Percentiles rank a stretch among this genome's conserved stretches.
Evolutionary conservation across 1,140 invertebrate species (phyloP).

Genomic region (Notospermus geniculatus): DNA sequence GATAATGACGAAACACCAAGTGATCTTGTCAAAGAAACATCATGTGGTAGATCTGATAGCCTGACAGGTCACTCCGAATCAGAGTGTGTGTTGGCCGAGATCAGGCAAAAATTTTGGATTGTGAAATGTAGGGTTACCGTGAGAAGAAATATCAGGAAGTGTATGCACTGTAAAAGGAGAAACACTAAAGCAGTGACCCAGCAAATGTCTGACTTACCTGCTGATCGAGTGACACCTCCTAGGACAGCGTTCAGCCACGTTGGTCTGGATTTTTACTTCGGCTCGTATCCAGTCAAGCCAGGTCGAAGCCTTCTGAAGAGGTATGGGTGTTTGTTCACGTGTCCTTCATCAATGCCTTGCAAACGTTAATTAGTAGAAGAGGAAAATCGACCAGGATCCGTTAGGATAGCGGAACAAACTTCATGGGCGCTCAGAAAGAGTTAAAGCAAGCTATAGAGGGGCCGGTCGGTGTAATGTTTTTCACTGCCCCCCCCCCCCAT

Average conservation of each 20-base stretch:
- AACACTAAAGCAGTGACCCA: not conserved
- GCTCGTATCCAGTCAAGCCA: slow-evolving; percentile 6
- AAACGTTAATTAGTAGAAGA: not conserved
- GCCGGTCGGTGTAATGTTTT: too few relatives aligned
- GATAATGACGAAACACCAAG: too few relatives aligned
- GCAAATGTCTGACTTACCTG: not conserved
- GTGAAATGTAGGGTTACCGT: not conserved
- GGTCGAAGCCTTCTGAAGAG: not conserved
- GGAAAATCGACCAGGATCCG: too few relatives aligned
- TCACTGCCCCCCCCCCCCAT: too few relatives aligned
- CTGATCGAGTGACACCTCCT: not conserved
- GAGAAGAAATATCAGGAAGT: not conserved
- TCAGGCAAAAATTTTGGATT: not conserved
- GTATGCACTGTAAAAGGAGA: not conserved
- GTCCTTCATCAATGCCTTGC: slow-evolving; percentile 11
- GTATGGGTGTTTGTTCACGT: slow-evolving; percentile 14
- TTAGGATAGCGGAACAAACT: too few relatives aligned
- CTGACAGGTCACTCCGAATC: not conserved
- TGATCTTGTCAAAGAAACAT: not conserved
- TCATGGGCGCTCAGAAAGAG: too few relatives aligned
- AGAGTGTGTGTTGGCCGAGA: not conserved
- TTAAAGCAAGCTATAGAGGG: too few relatives aligned
- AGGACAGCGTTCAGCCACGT: not conserved
- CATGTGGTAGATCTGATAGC: slow-evolving; percentile 3
- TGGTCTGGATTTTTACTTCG: slow-evolving; percentile 12